Percentiles rank a stretch among this genome's conserved stretches.
phyloP scores from a whole-genome alignment of 2,113 vertebrate species.

The Lycocorax pyrrhopterus region DNA sequence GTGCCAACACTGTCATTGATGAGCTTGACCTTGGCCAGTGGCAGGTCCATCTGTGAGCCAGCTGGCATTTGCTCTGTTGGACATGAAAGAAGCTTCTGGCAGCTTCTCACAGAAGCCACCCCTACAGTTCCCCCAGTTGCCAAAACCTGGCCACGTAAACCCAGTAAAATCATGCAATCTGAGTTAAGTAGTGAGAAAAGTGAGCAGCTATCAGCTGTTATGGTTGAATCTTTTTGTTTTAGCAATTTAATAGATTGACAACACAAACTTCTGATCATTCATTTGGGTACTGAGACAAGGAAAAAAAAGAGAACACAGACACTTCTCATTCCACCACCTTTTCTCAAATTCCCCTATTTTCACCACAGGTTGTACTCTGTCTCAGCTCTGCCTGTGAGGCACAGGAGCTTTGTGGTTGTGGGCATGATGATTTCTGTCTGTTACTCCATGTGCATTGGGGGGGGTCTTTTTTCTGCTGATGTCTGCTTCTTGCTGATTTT shows the following conservation, averaged over 20 bases:
- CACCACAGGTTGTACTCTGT: neutral
- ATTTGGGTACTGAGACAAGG: neutral
- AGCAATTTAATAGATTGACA: neutral
- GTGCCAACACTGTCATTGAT: neutral
- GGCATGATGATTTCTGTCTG: neutral
- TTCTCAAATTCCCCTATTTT: neutral
- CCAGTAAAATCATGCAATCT: neutral
- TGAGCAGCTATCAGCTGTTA: neutral
- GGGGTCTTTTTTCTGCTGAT: neutral
- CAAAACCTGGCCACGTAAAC: neutral
- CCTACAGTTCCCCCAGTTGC: neutral
- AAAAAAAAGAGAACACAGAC: neutral
- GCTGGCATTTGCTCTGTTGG: neutral
- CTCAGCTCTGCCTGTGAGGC: neutral
- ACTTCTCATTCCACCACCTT: neutral
- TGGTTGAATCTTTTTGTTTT: neutral
- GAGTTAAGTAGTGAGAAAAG: neutral
- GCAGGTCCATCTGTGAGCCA: neutral
- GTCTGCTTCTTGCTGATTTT: neutral
- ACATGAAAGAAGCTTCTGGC: neutral
- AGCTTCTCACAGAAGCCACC: neutral
- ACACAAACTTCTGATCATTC: neutral
- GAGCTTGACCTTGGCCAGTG: neutral
- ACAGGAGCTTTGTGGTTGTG: neutral
- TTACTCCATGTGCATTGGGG: neutral